These are phyloP conservation scores for Nomada fabriciana DNA, from an alignment of 2,888 invertebrate genomes.

Conservation along the genomic window DNA sequence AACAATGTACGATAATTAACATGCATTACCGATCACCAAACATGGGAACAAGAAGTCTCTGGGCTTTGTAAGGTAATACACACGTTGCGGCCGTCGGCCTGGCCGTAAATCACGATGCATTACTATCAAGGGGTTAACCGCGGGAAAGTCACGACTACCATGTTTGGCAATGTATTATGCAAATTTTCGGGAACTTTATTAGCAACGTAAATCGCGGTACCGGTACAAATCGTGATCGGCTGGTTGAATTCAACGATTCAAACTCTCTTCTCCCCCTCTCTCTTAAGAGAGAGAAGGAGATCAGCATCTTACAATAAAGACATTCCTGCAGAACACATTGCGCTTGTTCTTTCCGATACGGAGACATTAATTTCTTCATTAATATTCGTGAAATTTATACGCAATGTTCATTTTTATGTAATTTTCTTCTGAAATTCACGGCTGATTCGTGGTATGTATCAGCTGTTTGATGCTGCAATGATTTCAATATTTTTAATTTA, in stretches of 20 bases:
- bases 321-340: not conserved
- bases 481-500: no score
- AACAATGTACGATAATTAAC: conserved; percentile 77
- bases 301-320: not conserved
- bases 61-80: conserved; percentile 55
- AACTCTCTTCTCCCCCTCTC: not conserved
- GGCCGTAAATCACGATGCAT: conserved; percentile 76
- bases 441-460: no score
- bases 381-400: not conserved
- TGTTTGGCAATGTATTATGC: conserved; percentile 74
- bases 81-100: conserved; percentile 56
- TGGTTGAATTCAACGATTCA: not conserved
- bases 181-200: conserved; percentile 79
- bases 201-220: conserved; percentile 74
- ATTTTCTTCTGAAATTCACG: not conserved
- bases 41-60: conserved; percentile 44
- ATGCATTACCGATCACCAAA: conserved; percentile 64
- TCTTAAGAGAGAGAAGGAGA: not conserved
- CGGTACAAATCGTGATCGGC: conserved; percentile 16
- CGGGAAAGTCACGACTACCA: conserved; percentile 67
- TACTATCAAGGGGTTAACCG: conserved; percentile 70
- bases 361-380: not conserved
- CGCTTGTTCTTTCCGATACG: not conserved
- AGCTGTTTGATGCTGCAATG: no score
- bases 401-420: not conserved